Base-by-base conservation (phyloP, 2,888 invertebrate species). In the Agrochola litura region DNA sequence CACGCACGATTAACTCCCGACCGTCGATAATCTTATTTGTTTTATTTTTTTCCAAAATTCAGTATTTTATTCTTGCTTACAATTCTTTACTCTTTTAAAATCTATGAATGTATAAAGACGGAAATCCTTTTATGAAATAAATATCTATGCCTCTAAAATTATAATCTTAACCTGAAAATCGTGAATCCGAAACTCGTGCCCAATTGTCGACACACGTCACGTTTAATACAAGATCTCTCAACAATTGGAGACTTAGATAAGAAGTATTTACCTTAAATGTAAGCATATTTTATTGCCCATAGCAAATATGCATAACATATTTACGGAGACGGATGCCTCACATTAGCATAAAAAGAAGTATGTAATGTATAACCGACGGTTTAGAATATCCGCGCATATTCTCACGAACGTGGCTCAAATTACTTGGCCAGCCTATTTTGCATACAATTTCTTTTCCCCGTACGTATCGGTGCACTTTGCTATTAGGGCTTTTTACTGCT, bases 261-360 rank as follows among this genome's bases (percentile, higher is more conserved):
- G 67, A 14, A 46, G 46, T 61, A 79, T 85, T 65, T 85, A 71
- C 65, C 68, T 67, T 66, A 77, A 74, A 84, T 76, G 68, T 72
- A 75, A 30, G 69, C 75, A 79, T 74, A 86, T 84, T 77, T 81
- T 78, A 85, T 83, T 79, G 72, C 79, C 65, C 72, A 76, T 84
- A 70, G 79, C 72, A 86, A 88, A 88, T 90, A 89, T 88, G 86
- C 87, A 89, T 89, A 87, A 86, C 86, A 89, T 90, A 90, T 88
- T 89, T 87, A 86, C 77, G 80, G 83, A 88, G 88, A 88, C 86
- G 89, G 87, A 90, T 90, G 86, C 86, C 83, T 89, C 85, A 76
- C 81, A 90, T 92, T 91, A 89, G 78, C 91, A 91, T 91, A 91
- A 90, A 91, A 92, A 90, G 86, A 90, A 89, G 87, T 88, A 90